Conservation (phyloP, 2,797 vertebrate species). For the Melanotaenia boesemani region DNA sequence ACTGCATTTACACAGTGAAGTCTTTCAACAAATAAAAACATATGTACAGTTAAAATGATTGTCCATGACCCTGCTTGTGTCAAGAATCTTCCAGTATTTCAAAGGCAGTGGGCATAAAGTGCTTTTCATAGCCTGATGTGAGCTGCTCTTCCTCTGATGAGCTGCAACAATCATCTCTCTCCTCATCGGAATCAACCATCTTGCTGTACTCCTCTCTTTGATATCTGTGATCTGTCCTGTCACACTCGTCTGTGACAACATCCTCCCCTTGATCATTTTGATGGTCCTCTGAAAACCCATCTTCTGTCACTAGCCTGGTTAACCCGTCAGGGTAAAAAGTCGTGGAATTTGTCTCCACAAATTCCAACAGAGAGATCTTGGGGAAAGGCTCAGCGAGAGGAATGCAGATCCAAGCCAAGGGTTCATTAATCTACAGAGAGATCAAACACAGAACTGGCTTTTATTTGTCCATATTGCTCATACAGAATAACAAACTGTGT, state of each 20-base stretch:
- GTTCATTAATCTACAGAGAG: constrained; percentile 58
- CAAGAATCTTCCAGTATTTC: constrained; percentile 41
- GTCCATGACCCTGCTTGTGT: background rate
- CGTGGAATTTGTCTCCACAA: constrained; percentile 55
- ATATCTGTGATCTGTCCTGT: constrained; percentile 18
- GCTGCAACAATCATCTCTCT: constrained; percentile 38
- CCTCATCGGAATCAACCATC: constrained; percentile 74
- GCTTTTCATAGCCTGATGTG: constrained; percentile 80
- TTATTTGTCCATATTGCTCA: background rate
- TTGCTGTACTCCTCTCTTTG: constrained; percentile 68
- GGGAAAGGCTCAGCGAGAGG: constrained; percentile 53
- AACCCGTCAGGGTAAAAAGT: background rate
- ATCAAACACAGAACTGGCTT: constrained; percentile 12
- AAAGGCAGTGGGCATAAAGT: constrained; percentile 79
- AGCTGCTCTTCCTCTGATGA: constrained; percentile 55
- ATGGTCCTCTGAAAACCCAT: constrained; percentile 18
- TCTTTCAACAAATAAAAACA: background rate
- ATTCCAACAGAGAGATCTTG: constrained; percentile 73
- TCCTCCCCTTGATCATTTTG: constrained; percentile 25
- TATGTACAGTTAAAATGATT: background rate
- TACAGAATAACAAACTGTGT: background rate
- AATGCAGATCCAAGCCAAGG: constrained; percentile 36
- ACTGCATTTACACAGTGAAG: background rate
- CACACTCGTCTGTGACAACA: constrained; percentile 17
- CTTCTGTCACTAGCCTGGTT: background rate